phyloP scores from a whole-genome alignment of 1,140 invertebrate genomes.

The Catajapyx aquilonaris region DNA sequence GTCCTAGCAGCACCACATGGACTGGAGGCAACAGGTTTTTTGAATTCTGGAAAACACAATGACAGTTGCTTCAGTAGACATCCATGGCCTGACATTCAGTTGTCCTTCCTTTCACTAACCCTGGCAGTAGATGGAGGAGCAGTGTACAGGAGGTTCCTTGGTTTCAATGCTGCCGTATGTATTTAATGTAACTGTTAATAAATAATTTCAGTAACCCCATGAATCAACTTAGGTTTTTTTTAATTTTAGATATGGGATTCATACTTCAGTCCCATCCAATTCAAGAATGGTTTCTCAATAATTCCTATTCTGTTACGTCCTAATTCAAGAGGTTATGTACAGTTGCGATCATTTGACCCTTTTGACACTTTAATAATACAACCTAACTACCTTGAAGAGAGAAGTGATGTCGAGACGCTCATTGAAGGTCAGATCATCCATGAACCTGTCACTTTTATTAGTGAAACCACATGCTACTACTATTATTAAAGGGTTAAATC shows the following conservation, averaged over 20 bases:
- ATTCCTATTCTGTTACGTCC: slow-evolving; percentile 13
- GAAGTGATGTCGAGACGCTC: slow-evolving; percentile 22
- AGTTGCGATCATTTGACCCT: slow-evolving; percentile 32
- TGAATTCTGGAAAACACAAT: not conserved
- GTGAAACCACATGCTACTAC: too few relatives aligned
- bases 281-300: not conserved
- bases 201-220: too few relatives aligned
- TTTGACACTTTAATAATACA: slow-evolving; percentile 37
- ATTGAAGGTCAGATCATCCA: slow-evolving; percentile 22
- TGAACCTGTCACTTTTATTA: too few relatives aligned
- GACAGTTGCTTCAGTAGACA: too few relatives aligned
- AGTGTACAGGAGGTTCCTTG: not conserved
- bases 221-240: too few relatives aligned
- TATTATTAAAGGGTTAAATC: too few relatives aligned
- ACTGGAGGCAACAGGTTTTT: not conserved
- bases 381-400: slow-evolving; percentile 34
- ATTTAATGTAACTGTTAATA: too few relatives aligned
- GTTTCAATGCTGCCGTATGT: too few relatives aligned
- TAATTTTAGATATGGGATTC: not conserved
- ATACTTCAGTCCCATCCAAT: not conserved
- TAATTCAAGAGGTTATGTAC: slow-evolving; percentile 27
- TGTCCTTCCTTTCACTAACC: not conserved
- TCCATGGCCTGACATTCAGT: not conserved
- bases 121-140: not conserved
- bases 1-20: not conserved